Evolutionary conservation across 2,113 vertebrate species (phyloP), one percentile per base, ranked within the genome.

Genomic region (Pseudolaguvia tuberculata): DNA sequence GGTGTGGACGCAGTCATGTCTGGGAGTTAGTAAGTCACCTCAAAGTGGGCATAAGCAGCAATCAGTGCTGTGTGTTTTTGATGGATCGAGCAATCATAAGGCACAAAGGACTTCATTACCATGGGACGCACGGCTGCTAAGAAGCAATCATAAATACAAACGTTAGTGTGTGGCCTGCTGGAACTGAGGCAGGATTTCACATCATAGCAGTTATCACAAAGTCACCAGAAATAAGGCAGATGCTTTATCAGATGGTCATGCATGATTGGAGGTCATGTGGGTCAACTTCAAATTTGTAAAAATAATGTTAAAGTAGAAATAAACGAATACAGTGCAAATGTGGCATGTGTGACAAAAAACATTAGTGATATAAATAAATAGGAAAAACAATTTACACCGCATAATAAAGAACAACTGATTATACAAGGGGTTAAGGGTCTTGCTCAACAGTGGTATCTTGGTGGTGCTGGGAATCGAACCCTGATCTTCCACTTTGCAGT

Each of bases 31-130:
- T 62, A 66, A 62, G 51, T 75, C 75, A 55, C 67, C 12, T 52
- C 48, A 50, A 80, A 62, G 42, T 23, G 29, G 25, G 51, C 66
- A 73, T 68, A 47, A 67, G 63, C 67, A 71, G 78, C 78, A 82
- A 80, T 84, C 82, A 78, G 73, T 20, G 73, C 39, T 58, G 31
- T 68, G 55, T 80, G 72, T 73, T 79, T 75, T 88, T 91, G 90
- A 91, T 88, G 91, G 87, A 91, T 91, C 87, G 87, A 83, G 86
- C 87, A 90, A 90, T 91, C 89, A 89, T 86, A 86, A 86, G 56
- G 78, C 89, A 89, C 87, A 90, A 91, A 90, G 84, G 86, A 87
- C 88, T 90, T 90, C 87, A 91, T 91, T 91, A 90, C 87, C 85
- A 87, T 87, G 73, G 86, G 87, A 88, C 86, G 85, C 84, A 81